These are phyloP conservation scores for Yponomeuta evonymella DNA, from an alignment of 2,888 invertebrate species.

Conservation along the genomic window DNA sequence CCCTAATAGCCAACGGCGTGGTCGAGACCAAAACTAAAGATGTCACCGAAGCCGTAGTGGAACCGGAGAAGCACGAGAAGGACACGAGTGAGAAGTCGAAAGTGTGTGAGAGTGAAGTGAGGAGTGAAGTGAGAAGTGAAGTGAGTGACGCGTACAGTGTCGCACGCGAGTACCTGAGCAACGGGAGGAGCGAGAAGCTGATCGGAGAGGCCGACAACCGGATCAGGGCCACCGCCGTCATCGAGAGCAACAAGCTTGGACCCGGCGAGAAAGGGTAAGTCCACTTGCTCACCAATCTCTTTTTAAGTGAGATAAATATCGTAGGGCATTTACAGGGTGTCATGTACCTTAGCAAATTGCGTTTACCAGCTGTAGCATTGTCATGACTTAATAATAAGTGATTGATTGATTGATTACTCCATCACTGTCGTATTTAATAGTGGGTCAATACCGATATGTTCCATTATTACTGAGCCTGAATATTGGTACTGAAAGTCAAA, in stretches of 20 bases:
- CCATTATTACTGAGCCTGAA: too few relatives aligned
- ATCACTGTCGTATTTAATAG: too few relatives aligned
- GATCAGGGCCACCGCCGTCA: slow-evolving; percentile 77
- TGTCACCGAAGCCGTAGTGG: slow-evolving; percentile 37
- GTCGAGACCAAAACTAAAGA: slow-evolving; percentile 45
- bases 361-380: too few relatives aligned
- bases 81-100: slow-evolving; percentile 22
- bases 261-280: slow-evolving; percentile 74
- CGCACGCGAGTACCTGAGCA: slow-evolving; percentile 65
- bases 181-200: slow-evolving; percentile 85
- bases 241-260: slow-evolving; percentile 76
- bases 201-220: slow-evolving; percentile 80
- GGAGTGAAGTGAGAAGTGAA: slow-evolving; percentile 50
- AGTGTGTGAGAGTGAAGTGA: slow-evolving; percentile 51
- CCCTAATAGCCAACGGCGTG: slow-evolving; percentile 63
- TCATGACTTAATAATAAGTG: too few relatives aligned
- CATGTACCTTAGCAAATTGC: too few relatives aligned
- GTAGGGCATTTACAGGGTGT: too few relatives aligned
- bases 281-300: too few relatives aligned
- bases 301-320: too few relatives aligned
- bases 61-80: slow-evolving; percentile 56
- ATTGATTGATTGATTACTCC: too few relatives aligned
- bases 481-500: too few relatives aligned
- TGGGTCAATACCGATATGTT: too few relatives aligned
- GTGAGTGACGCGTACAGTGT: slow-evolving; percentile 62